A percentile compares a stretch with the other conserved stretches of the same genome.
phyloP scores from a whole-genome alignment of 2,797 vertebrate species.

The Sebastes aleutianus region DNA sequence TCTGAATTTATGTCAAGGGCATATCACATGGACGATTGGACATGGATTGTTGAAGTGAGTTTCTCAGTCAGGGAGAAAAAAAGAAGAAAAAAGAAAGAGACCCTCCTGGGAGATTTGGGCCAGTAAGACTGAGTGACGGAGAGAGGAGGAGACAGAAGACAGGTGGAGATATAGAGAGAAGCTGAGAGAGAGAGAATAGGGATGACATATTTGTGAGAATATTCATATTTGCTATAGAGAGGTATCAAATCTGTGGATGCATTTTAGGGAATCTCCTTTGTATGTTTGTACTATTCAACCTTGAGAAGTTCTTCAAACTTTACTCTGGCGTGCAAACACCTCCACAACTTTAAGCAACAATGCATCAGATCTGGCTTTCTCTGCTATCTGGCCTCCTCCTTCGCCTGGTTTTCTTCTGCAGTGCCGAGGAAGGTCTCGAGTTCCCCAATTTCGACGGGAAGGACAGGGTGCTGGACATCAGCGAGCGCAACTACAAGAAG shows the following conservation, averaged over 20 bases:
- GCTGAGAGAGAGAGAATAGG: slow-evolving; percentile 1
- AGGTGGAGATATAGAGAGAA: slow-evolving; percentile 26
- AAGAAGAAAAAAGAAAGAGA: slow-evolving; percentile 13
- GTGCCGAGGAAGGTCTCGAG: slow-evolving; percentile 90
- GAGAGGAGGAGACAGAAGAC: slow-evolving; percentile 56
- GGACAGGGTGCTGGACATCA: slow-evolving; percentile 91
- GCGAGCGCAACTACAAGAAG: slow-evolving; percentile 93
- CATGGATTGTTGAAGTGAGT: slow-evolving; percentile 9
- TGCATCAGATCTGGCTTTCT: slow-evolving; percentile 59
- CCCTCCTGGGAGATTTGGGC: slow-evolving; percentile 42
- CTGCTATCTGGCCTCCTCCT: slow-evolving; percentile 77
- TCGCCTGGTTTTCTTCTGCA: slow-evolving; percentile 75
- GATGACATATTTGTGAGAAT: slow-evolving; percentile 8
- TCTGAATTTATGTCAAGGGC: slow-evolving; percentile 34
- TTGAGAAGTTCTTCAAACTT: background rate
- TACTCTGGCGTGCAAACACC: background rate
- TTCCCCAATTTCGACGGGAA: slow-evolving; percentile 94
- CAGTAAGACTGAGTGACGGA: slow-evolving; percentile 23
- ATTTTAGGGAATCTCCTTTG: background rate
- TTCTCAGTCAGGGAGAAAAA: slow-evolving; percentile 18
- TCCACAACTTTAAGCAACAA: slow-evolving; percentile 6
- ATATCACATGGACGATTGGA: slow-evolving; percentile 12
- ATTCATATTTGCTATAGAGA: background rate
- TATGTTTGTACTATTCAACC: background rate
- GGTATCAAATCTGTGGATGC: slow-evolving; percentile 5